These are phyloP conservation scores for Radopholus similis DNA, from an alignment of 1,140 invertebrate species.

Conservation along the genomic window DNA sequence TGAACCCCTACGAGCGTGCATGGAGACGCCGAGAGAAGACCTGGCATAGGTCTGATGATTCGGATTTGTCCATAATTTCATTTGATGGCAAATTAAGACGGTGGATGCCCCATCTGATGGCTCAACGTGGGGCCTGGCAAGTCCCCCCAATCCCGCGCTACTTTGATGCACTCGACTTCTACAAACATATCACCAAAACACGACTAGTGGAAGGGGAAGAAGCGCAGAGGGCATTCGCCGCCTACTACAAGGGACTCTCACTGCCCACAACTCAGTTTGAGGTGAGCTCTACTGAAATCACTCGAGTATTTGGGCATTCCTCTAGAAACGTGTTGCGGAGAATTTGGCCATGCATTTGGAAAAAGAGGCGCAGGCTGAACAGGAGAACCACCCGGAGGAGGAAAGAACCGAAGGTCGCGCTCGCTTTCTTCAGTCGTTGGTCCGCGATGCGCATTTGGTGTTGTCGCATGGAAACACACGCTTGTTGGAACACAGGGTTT, in stretches of 20 bases:
- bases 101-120: constrained; percentile 41
- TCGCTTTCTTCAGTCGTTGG: constrained; percentile 33
- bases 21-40: constrained; percentile 49
- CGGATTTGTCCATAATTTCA: not conserved
- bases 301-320: not conserved
- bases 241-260: constrained; percentile 36
- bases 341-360: constrained; percentile 15
- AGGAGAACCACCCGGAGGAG: constrained; percentile 1
- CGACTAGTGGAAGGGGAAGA: constrained; percentile 33
- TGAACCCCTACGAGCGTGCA: constrained; percentile 54
- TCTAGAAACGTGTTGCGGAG: constrained; percentile 26
- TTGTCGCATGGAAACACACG: constrained; percentile 38
- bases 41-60: constrained; percentile 48
- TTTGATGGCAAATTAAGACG: constrained; percentile 46
- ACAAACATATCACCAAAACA: constrained; percentile 59
- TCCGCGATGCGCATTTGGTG: constrained; percentile 44
- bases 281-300: constrained; percentile 13
- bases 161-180: constrained; percentile 54
- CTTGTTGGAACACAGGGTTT: constrained; percentile 21
- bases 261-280: constrained; percentile 44
- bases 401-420: constrained; percentile 2
- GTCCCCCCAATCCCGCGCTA: constrained; percentile 42
- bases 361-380: not conserved
- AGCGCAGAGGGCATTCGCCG: constrained; percentile 20
- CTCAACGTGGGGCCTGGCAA: constrained; percentile 49